Evolutionary conservation across 2,888 invertebrate genomes (phyloP), one percentile per base, ranked within the genome.

Genomic region (Brachypalpus laphriformis): DNA sequence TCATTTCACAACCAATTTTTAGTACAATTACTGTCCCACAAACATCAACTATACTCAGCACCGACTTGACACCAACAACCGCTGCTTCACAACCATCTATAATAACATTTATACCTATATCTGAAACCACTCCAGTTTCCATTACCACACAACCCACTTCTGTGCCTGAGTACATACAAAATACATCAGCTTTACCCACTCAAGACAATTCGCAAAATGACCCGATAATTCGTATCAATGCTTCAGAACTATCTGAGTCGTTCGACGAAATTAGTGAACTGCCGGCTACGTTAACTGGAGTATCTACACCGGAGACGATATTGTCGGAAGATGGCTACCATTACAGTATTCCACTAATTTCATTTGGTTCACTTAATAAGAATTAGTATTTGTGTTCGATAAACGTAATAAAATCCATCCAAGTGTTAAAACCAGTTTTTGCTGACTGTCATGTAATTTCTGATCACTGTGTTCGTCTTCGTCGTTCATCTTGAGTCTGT

Each of bases 251-350:
- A 47, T 22, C 22, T 2, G 70, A 70, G 5, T 0, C 31, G 9
- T 6, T 6, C 16, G 57, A 71, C 9, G 8, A 56, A 42, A 31
- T 31, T 5, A 45, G 40, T 28, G 56, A 56, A n/a, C 42, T 31
- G 0, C 20, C 57, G 5, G 11, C 20, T 3, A 14, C 20, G 0
- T 5, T 22, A 9, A 18, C 9, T 22, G 57, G 42, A n/a, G 18
- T 16, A 7, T 34, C 57, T 2, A 57, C 70, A 34, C 70, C 57
- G 0, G 57, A 57, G 9, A 71, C 70, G 1, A 16, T 71, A 14
- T 18, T 71, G 20, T 71, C 57, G 11, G 57, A 71, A 25, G 70
- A 71, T 4, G 70, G 70, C 0, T 71, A 71, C n/a, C 57, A 71
- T 47, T 71, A 71, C 37, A 72, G 61, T 14, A 31, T 72, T 20